A percentile compares a stretch with the other conserved stretches of the same genome.
These are phyloP conservation scores for Zelostemma sp. DNA, from an alignment of 1,140 invertebrate genomes.

Conservation along the genomic window DNA sequence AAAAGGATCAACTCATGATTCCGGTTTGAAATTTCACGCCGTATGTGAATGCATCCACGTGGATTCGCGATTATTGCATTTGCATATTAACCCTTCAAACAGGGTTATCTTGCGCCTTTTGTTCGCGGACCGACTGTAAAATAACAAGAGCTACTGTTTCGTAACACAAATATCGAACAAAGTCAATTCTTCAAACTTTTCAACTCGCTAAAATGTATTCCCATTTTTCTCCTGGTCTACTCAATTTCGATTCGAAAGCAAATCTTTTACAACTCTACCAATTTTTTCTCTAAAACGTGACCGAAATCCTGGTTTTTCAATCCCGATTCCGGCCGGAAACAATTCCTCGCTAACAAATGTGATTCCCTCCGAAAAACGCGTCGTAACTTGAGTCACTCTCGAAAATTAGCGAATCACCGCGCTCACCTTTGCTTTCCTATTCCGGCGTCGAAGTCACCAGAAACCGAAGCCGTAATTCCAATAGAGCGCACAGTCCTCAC, in stretches of 20 bases:
- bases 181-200: not conserved
- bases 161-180: slow-evolving; percentile 21
- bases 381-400: too few species aligned
- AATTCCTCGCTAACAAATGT: too few species aligned
- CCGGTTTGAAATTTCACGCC: slow-evolving; percentile 8
- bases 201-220: not conserved
- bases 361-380: too few species aligned
- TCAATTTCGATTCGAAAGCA: not conserved
- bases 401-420: too few species aligned
- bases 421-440: slow-evolving; percentile 39
- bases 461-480: slow-evolving; percentile 19
- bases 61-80: slow-evolving; percentile 47
- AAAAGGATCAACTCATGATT: too few species aligned
- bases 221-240: not conserved
- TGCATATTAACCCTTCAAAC: slow-evolving; percentile 62
- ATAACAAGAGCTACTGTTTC: slow-evolving; percentile 37
- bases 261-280: too few species aligned
- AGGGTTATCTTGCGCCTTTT: slow-evolving; percentile 65
- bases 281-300: too few species aligned
- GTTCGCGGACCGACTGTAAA: slow-evolving; percentile 40
- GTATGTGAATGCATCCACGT: slow-evolving; percentile 33
- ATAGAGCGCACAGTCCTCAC: slow-evolving; percentile 21
- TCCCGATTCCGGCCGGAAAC: too few species aligned
- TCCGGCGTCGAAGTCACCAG: slow-evolving; percentile 40
- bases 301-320: too few species aligned